Base-by-base conservation (phyloP, 2,888 invertebrate species). In the Plagiodera versicolora region DNA sequence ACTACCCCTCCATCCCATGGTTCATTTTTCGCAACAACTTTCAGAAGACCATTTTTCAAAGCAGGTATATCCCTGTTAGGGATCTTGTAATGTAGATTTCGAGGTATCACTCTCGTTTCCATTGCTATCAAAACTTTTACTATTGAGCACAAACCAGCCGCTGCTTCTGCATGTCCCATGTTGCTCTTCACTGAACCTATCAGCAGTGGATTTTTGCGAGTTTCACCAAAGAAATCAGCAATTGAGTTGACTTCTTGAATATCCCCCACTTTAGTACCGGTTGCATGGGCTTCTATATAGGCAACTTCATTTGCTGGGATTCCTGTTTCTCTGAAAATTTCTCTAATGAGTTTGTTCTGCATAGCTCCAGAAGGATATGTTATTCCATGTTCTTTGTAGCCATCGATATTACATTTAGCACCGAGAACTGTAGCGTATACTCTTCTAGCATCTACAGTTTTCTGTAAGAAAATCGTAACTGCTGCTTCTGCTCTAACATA, bases 221-320 rank as follows among this genome's bases (percentile, higher is more conserved):
- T 89, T 77, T 89, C 87, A 81, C 95, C 95, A 82, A 96, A 95
- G 61, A 94, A 85, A 66, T 95, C 93, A 0, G 92, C 90, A 69
- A 98, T 94, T 0, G 95, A 91, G 79, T 96, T 95, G 3, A 96
- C 89, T 83, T 99, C 98, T 78, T 97, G 94, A 1, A 98, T 98
- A 83, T 98, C 98, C n/a, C 98, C 96, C 66, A 87, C 89, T 84
- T 97, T 96, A 9, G 98, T 99, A 61, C 98, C 98, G 16, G 98
- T 98, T 56, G 98, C 98, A 81, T 99, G 98, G 53, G 98, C 96
- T 81, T 99, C 98, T 1, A 99, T 91, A 80, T 98, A 99, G 3
- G 82, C 83, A 0, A 99, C 92, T 57, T 91, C 89, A 51, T 82
- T 78, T 4, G 98, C 97, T 70, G 90, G 87, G 55, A 98, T 80